Conservation (phyloP, 2,888 invertebrate species). For the Tigriopus californicus region DNA sequence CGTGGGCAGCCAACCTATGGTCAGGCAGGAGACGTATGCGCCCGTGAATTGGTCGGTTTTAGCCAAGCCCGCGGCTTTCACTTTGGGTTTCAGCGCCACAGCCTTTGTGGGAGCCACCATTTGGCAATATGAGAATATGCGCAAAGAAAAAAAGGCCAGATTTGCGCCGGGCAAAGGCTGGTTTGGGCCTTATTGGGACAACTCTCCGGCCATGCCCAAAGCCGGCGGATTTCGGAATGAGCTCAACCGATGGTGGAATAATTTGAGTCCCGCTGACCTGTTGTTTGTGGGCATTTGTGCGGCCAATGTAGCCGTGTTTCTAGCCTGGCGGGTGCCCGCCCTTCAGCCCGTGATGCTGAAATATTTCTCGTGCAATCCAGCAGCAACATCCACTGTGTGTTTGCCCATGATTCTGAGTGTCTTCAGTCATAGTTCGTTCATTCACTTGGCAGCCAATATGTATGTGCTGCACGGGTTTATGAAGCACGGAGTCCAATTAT, state of each 20-base stretch:
- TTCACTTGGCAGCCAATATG: constrained; percentile 87
- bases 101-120: constrained; percentile 56
- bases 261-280: constrained; percentile 49
- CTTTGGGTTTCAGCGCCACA: constrained; percentile 41
- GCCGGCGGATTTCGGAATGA: constrained; percentile 24
- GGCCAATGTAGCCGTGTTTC: constrained; percentile 56
- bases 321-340: constrained; percentile 56
- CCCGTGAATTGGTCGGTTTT: background rate
- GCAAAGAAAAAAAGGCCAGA: constrained; percentile 21
- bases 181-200: background rate
- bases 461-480: constrained; percentile 75
- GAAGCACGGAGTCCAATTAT: constrained; percentile 30
- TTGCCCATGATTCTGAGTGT: constrained; percentile 81
- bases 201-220: background rate
- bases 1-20: no score
- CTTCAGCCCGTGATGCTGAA: constrained; percentile 52
- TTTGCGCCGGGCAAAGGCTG: background rate
- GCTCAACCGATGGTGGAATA: constrained; percentile 47
- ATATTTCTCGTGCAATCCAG: constrained; percentile 68
- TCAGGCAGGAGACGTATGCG: no score
- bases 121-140: constrained; percentile 63
- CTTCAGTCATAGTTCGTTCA: constrained; percentile 72
- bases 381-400: constrained; percentile 45
- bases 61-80: background rate
- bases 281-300: constrained; percentile 60